phyloP scores from a whole-genome alignment of 2,113 vertebrate species.

The Speoplatyrhinus poulsoni region DNA sequence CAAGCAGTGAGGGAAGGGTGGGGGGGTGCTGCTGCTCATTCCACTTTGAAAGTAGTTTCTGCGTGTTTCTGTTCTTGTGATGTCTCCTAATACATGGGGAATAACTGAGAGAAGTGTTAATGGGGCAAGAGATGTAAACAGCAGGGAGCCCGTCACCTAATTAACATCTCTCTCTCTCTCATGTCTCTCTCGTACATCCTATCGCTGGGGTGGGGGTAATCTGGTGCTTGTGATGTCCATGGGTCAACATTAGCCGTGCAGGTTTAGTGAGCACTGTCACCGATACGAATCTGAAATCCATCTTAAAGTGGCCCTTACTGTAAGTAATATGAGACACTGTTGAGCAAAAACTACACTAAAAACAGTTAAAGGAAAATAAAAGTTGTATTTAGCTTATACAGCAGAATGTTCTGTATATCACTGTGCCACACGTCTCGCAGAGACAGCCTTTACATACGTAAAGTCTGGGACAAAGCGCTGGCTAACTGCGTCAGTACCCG shows the following conservation, averaged over 20 bases:
- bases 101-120: conserved; percentile 61
- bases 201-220: neutral
- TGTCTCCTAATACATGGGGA: conserved; percentile 13
- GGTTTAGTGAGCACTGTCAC: neutral
- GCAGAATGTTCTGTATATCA: no score
- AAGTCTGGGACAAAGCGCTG: no score
- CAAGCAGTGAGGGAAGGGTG: conserved; percentile 13
- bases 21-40: conserved; percentile 17
- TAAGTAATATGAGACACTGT: neutral
- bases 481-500: no score
- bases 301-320: neutral
- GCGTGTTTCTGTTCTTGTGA: conserved; percentile 20
- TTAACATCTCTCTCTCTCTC: conserved; percentile 16
- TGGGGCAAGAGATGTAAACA: conserved; percentile 51
- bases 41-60: conserved; percentile 27
- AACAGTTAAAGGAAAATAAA: no score
- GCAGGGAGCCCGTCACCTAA: conserved; percentile 16
- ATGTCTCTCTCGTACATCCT: neutral
- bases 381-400: no score
- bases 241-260: neutral
- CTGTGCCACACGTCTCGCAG: no score
- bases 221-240: neutral
- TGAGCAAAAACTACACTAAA: no score
- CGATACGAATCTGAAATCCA: neutral
- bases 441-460: no score